Evolutionary conservation across 1,140 invertebrate genomes (phyloP).

Genomic region (Drosophila chauvacae): DNA sequence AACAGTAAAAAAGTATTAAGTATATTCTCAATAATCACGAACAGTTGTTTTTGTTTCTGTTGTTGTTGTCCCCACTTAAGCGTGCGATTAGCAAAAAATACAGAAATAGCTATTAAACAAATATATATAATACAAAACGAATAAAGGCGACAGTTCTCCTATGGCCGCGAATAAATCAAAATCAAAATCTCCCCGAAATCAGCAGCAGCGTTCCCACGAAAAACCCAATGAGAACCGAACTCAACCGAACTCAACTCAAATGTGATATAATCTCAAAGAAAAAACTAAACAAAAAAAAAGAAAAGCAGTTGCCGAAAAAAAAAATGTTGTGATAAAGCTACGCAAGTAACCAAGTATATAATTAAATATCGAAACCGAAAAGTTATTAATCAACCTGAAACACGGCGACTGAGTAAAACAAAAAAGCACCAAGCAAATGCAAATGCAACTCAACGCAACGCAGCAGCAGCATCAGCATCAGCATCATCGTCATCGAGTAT

Average conservation of each 20-base stretch:
- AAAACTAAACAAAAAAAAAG: slow-evolving; percentile 5
- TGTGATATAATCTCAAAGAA: slow-evolving; percentile 56
- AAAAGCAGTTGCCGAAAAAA: slow-evolving; percentile 16
- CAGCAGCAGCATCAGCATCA: slow-evolving; percentile 29
- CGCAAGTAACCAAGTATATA: slow-evolving; percentile 21
- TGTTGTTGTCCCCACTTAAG: slow-evolving; percentile 58
- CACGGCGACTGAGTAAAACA: slow-evolving; percentile 39
- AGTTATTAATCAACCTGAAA: slow-evolving; percentile 28
- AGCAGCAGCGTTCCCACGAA: slow-evolving; percentile 63
- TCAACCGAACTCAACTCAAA: slow-evolving; percentile 46
- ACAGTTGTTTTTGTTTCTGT: slow-evolving; percentile 56
- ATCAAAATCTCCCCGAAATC: slow-evolving; percentile 21
- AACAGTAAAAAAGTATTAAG: slow-evolving; percentile 22
- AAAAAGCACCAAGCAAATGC: slow-evolving; percentile 9
- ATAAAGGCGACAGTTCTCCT: slow-evolving; percentile 8
- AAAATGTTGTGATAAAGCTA: slow-evolving; percentile 41
- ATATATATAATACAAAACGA: neutral
- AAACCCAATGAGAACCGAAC: slow-evolving; percentile 49
- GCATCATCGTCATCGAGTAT: slow-evolving; percentile 40
- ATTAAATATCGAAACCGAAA: slow-evolving; percentile 1
- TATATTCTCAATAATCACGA: slow-evolving; percentile 45
- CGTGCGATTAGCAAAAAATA: slow-evolving; percentile 56
- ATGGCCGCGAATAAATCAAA: slow-evolving; percentile 44
- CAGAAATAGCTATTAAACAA: slow-evolving; percentile 19
- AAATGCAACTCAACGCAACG: slow-evolving; percentile 21